Conservation (phyloP, 2,797 vertebrate species). For the Caiman crocodilus region DNA sequence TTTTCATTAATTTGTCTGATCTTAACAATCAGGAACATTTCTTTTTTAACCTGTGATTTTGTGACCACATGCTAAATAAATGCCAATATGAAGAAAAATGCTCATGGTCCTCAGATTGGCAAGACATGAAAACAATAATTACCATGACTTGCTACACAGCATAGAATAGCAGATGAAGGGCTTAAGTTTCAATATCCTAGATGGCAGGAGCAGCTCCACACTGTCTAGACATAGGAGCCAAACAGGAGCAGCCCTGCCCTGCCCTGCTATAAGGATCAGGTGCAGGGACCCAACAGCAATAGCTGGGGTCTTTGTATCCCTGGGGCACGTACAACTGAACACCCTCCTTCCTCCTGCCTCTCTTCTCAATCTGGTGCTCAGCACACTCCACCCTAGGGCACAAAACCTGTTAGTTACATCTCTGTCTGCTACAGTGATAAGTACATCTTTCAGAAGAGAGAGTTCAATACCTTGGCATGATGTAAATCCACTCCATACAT, state of each 20-base stretch:
- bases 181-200: neutral
- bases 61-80: neutral
- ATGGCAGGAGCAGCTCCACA: too few relatives aligned
- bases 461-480: slow-evolving; percentile 91
- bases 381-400: too few relatives aligned
- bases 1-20: neutral
- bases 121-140: neutral
- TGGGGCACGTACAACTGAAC: too few relatives aligned
- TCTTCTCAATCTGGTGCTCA: too few relatives aligned
- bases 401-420: too few relatives aligned
- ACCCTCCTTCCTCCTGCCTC: too few relatives aligned
- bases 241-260: too few relatives aligned
- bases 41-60: neutral
- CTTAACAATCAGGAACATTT: neutral
- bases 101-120: neutral
- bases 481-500: slow-evolving; percentile 99
- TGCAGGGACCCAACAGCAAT: too few relatives aligned
- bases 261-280: too few relatives aligned
- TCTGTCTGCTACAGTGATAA: neutral
- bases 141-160: neutral
- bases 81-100: neutral
- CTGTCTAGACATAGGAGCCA: too few relatives aligned
- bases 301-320: too few relatives aligned
- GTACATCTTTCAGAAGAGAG: neutral
- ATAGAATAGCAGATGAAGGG: neutral